phyloP scores from a whole-genome alignment of 2,888 invertebrate genomes.

The Orthonychiurus folsomi region DNA sequence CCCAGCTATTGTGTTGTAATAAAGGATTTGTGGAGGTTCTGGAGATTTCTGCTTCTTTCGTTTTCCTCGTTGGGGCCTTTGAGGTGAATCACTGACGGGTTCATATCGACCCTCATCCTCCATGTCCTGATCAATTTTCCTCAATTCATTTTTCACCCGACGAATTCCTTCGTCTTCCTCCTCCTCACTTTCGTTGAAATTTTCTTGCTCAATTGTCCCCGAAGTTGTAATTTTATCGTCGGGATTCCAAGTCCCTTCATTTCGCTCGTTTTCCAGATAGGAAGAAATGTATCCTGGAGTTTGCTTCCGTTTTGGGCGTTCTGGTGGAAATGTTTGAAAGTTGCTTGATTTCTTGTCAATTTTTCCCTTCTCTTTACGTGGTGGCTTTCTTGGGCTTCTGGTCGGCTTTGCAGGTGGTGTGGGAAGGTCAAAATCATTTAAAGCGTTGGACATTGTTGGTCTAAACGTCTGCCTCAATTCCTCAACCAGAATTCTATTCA shows the following conservation, averaged over 20 bases:
- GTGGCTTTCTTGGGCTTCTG: slow-evolving; percentile 33
- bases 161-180: slow-evolving; percentile 27
- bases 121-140: slow-evolving; percentile 26
- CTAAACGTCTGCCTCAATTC: slow-evolving; percentile 72
- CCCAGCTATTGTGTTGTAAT: slow-evolving; percentile 39
- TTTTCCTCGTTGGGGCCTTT: slow-evolving; percentile 30
- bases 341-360: slow-evolving; percentile 14
- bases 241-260: slow-evolving; percentile 14
- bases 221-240: slow-evolving; percentile 3
- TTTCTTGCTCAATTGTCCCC: slow-evolving; percentile 21
- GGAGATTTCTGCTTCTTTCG: slow-evolving; percentile 20
- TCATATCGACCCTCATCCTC: slow-evolving; percentile 38
- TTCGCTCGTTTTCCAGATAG: slow-evolving; percentile 27
- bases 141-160: slow-evolving; percentile 28
- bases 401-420: slow-evolving; percentile 42
- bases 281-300: slow-evolving; percentile 35
- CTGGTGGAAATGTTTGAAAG: slow-evolving; percentile 40
- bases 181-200: slow-evolving; percentile 17
- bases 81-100: slow-evolving; percentile 27
- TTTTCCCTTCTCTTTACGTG: slow-evolving; percentile 22
- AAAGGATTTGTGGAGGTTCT: slow-evolving; percentile 24
- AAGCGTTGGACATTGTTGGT: slow-evolving; percentile 38
- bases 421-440: slow-evolving; percentile 56
- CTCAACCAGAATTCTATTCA: slow-evolving; percentile 64
- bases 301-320: slow-evolving; percentile 34